A percentile compares a stretch with the other conserved stretches of the same genome.
Conservation (phyloP, 2,888 invertebrate genomes). For the Phalera bucephala region DNA sequence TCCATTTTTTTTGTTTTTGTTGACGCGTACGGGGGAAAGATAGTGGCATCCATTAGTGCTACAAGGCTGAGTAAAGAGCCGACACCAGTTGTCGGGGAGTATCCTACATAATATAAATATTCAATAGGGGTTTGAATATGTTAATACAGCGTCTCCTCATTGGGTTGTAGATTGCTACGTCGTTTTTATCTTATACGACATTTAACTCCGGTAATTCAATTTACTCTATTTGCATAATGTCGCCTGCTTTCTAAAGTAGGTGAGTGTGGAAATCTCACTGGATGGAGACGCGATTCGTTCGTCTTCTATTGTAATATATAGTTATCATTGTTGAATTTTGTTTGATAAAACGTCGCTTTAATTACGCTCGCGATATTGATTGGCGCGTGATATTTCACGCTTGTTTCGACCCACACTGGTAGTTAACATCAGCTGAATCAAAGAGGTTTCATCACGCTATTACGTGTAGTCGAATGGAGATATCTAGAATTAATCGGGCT, state of each 20-base stretch:
- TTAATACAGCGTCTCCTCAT: constrained; percentile 78
- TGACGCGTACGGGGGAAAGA: constrained; percentile 58
- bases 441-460: constrained; percentile 79
- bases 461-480: constrained; percentile 76
- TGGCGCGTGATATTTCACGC: constrained; percentile 34
- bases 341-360: constrained; percentile 13
- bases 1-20: constrained; percentile 61
- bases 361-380: constrained; percentile 2
- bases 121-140: constrained; percentile 81
- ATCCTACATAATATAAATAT: constrained; percentile 73
- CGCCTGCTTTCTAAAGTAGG: constrained; percentile 72
- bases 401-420: constrained; percentile 54
- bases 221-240: constrained; percentile 82
- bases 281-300: constrained; percentile 34
- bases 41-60: constrained; percentile 70
- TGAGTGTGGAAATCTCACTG: constrained; percentile 72
- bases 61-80: constrained; percentile 64
- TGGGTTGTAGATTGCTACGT: constrained; percentile 80
- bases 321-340: constrained; percentile 25
- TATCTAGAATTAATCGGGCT: constrained; percentile 82
- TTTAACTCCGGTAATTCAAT: constrained; percentile 83
- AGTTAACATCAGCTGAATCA: constrained; percentile 62
- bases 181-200: constrained; percentile 83
- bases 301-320: constrained; percentile 36
- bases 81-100: constrained; percentile 37